Evolutionary conservation across 2,113 vertebrate genomes (phyloP).

Genomic region (zebrafish (Danio rerio)): DNA sequence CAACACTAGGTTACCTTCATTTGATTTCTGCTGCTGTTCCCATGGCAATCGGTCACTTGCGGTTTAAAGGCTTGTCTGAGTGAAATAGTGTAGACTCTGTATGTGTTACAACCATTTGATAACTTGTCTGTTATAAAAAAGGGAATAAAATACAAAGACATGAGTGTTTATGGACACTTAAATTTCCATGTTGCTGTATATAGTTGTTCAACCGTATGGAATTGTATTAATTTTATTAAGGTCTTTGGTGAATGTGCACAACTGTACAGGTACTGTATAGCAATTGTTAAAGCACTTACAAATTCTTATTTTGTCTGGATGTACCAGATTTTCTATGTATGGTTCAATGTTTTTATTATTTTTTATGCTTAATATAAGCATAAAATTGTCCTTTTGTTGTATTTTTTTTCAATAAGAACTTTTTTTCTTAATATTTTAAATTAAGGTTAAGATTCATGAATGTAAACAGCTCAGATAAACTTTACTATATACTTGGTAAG

Average conservation of each 20-base stretch:
- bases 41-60: neutral
- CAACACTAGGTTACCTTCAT: neutral
- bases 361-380: too few species aligned
- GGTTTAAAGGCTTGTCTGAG: conserved; percentile 10
- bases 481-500: too few species aligned
- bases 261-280: neutral
- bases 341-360: too few species aligned
- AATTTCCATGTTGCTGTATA: neutral
- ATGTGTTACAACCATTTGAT: neutral
- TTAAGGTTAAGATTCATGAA: too few species aligned
- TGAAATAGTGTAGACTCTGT: neutral
- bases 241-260: neutral
- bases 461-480: too few species aligned
- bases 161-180: neutral
- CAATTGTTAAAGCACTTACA: neutral
- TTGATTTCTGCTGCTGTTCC: conserved; percentile 11
- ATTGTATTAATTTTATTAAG: neutral
- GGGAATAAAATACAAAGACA: neutral
- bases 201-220: too few species aligned
- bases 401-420: too few species aligned
- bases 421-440: too few species aligned
- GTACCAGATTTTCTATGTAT: too few species aligned
- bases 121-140: conserved; percentile 1
- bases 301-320: too few species aligned
- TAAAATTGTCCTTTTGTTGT: too few species aligned